Evolutionary conservation across 2,113 vertebrate genomes (phyloP), one percentile per base, ranked within the genome.

Genomic region (Otis tarda): DNA sequence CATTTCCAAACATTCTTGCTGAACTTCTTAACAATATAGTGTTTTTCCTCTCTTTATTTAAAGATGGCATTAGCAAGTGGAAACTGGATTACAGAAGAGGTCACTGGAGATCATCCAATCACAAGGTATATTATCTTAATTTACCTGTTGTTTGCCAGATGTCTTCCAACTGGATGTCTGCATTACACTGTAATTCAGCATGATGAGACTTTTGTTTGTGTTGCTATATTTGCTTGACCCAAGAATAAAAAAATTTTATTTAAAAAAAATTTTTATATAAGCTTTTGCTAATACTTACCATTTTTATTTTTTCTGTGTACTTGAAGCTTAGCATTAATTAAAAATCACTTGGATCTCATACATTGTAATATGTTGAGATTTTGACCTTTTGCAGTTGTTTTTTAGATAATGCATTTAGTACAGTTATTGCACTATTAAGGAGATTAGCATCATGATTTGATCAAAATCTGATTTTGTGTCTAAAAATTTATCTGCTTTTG

Each of bases 51-150:
- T 8, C 47, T 35, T 89, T 83, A 70, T 37, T 90, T 49, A 77
- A 97, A 88, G 74, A 98, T 98, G 98, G 98, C 98, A 24, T 90
- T 98, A 80, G 98, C 98, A 83, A 98, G 98, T 73, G 98, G 98
- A 61, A 98, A 98, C 60, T 98, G 98, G 98, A 55, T 98, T 83
- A 97, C 97, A 87, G 98, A 97, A 82, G 98, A 97, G 18, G 88
- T 94, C 33, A 96, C 33, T 71, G 98, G 98, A 88, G 93, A 98
- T 30, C 70, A 97, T 14, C 98, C 98, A 28, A 95, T 95, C 90
- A 97, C 97, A 35, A 97, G 97, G 98, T 98, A 91, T 83, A 96
- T 91, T 39, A 53, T 47, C 49, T 28, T 78, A n/a, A 49, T 80
- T 39, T n/a, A 79, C 19, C 60, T 30, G 15, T 43, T 75, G 22